phyloP scores from a whole-genome alignment of 1,140 invertebrate species.

The Aporrectodea caliginosa region DNA sequence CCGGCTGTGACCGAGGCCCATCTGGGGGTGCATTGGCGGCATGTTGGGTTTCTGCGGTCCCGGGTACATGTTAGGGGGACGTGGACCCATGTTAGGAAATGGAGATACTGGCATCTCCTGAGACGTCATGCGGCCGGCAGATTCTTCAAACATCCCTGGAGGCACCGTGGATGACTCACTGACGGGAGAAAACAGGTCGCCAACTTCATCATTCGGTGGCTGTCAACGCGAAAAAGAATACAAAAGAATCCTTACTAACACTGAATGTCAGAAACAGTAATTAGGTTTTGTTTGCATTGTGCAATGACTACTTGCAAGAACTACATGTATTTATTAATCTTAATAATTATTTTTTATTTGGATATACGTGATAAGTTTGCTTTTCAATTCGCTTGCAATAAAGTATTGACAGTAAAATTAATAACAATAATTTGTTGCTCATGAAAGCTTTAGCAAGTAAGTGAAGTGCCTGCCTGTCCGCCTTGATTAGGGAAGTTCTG shows the following conservation, averaged over 20 bases:
- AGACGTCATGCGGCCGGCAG: background rate
- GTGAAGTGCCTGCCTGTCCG: background rate
- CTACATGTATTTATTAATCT: background rate
- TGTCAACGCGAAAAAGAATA: no score
- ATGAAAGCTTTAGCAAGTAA: background rate
- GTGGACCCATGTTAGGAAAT: background rate
- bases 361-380: background rate
- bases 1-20: constrained; percentile 36
- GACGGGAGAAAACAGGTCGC: constrained; percentile 13
- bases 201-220: background rate
- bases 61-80: background rate
- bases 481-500: constrained; percentile 6
- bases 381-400: background rate
- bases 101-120: constrained; percentile 19
- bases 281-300: background rate
- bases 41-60: constrained; percentile 5
- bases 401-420: background rate
- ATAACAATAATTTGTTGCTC: background rate
- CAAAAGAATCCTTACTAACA: no score
- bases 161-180: constrained; percentile 15
- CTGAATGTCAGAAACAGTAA: no score
- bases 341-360: background rate
- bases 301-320: background rate
- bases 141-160: constrained; percentile 21
- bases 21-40: constrained; percentile 13